Evolutionary conservation across 1,140 invertebrate genomes (phyloP), one percentile per base, ranked within the genome.

Genomic region (Cyrtorhinus lividipennis): DNA sequence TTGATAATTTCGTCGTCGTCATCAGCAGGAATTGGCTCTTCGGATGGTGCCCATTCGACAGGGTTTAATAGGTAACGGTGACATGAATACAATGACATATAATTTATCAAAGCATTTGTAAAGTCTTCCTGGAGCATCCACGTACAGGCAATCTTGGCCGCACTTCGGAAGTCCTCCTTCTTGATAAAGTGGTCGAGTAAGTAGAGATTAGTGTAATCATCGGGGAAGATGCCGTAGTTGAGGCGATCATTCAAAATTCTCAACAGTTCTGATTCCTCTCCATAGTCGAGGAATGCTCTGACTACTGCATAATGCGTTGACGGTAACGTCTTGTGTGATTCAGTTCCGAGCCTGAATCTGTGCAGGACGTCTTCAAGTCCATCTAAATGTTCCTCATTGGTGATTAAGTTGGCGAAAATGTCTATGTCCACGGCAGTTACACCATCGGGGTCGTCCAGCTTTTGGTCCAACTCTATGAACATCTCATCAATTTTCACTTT

Each of bases 91-190:
- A 93, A 67, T 30, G 81, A 79, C 15, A 96, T 73, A 38, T 80
- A 72, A 69, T 80, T 81, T 0, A 83, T 78, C 24, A 95, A 79
- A 12, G 82, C 80, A 77, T 90, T 81, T 2, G 78, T 76, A 66
- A 81, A 81, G 69, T 94, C 90, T 77, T 97, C 94, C 75, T 97
- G 92, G 24, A 94, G 72, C 86, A 94, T 92, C 59, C 91, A 75
- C 59, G 90, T 74, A 66, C 79, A 78, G 8, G 89, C 88, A 20
- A 93, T 75, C 72, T 82, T 83, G 0, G 87, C 83, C 10, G 92
- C 92, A 65, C 81, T 80, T 68, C 74, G 72, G 72, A 76, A 85
- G 70, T 92, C 79, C 59, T 84, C 73, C 2, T 77, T 73, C 69
- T 85, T 82, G 20, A 95, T 73, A 67, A 92, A 85, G 27, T 79